These are phyloP conservation scores for Acromyrmex heyeri DNA, from an alignment of 1,140 invertebrate species.

Conservation along the genomic window DNA sequence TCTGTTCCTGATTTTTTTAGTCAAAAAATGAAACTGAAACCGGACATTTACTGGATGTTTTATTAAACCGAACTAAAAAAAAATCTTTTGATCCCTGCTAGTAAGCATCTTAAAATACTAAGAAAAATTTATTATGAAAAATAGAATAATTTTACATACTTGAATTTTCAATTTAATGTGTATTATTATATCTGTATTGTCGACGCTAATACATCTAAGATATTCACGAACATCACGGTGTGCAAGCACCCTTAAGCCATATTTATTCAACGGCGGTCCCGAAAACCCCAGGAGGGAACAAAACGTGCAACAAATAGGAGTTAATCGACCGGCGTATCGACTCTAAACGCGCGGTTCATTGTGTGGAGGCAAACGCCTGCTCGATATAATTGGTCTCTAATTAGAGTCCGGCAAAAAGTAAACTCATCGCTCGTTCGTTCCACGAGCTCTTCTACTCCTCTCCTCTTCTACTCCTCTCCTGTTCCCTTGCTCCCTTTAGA, in stretches of 20 bases:
- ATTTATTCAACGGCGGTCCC: constrained; percentile 76
- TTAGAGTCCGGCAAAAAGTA: constrained; percentile 80
- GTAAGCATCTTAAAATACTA: no score
- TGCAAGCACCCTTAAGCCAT: constrained; percentile 74
- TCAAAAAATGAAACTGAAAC: no score
- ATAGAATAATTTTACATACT: no score
- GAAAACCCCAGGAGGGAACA: constrained; percentile 76
- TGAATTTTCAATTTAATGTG: neutral
- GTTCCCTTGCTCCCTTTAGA: neutral
- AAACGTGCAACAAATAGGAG: constrained; percentile 80
- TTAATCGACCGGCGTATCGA: constrained; percentile 80
- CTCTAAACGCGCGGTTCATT: constrained; percentile 80
- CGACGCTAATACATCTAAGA: neutral
- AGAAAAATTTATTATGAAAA: no score
- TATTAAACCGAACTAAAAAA: no score
- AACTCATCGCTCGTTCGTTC: constrained; percentile 73
- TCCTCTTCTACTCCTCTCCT: neutral
- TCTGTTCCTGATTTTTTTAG: no score
- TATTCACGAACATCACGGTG: constrained; percentile 51
- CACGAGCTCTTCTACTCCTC: constrained; percentile 14
- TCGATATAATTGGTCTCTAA: constrained; percentile 83
- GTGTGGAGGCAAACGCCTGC: constrained; percentile 81
- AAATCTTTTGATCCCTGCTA: no score
- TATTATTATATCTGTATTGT: neutral
- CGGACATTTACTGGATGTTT: no score